phyloP scores from a whole-genome alignment of 2,888 invertebrate species.

The Heliconius charithonia region DNA sequence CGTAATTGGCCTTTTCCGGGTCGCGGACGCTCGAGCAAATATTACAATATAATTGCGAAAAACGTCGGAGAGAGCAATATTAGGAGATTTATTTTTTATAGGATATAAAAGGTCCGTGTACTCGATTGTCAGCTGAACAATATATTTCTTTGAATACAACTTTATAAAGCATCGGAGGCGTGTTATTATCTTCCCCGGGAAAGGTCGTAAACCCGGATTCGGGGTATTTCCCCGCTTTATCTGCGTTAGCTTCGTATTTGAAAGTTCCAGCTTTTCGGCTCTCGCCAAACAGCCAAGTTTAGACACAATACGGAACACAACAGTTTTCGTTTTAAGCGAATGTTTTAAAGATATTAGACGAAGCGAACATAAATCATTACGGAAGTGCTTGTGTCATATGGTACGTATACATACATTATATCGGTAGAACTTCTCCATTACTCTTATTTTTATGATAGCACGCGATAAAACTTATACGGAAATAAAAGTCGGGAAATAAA shows the following conservation, averaged over 20 bases:
- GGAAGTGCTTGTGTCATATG: not conserved
- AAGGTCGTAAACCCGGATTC: constrained; percentile 43
- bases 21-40: not conserved
- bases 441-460: not conserved
- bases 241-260: constrained; percentile 37
- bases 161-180: constrained; percentile 40
- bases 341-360: constrained; percentile 4
- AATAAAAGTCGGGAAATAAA: not conserved
- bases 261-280: constrained; percentile 33
- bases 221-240: constrained; percentile 39
- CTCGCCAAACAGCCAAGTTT: constrained; percentile 28
- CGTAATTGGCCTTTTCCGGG: constrained; percentile 15
- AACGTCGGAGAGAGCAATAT: constrained; percentile 1
- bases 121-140: constrained; percentile 32
- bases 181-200: constrained; percentile 42
- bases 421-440: not conserved
- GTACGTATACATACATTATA: not conserved
- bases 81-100: constrained; percentile 12
- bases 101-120: constrained; percentile 28
- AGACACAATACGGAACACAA: constrained; percentile 3
- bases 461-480: not conserved
- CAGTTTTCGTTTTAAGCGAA: constrained; percentile 2
- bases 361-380: constrained; percentile 4
- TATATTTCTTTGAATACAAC: constrained; percentile 37
- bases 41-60: constrained; percentile 16